These are phyloP conservation scores for Lethrus apterus DNA, from an alignment of 1,140 invertebrate genomes.

Conservation along the genomic window DNA sequence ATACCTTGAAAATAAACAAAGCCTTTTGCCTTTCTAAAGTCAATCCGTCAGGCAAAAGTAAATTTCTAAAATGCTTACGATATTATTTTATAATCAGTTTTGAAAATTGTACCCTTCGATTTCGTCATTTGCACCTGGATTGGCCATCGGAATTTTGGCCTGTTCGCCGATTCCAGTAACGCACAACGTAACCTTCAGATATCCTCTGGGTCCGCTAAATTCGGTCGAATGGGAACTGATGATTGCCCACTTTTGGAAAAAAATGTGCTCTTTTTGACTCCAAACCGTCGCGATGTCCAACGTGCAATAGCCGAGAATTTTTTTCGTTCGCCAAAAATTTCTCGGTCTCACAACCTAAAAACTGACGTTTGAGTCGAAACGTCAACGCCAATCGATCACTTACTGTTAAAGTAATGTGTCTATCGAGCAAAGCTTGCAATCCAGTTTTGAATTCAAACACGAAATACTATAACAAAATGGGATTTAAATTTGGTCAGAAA, in stretches of 20 bases:
- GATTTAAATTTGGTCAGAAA: background rate
- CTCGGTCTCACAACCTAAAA: slow-evolving; percentile 32
- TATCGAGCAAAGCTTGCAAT: slow-evolving; percentile 41
- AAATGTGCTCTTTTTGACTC: slow-evolving; percentile 65
- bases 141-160: slow-evolving; percentile 51
- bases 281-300: slow-evolving; percentile 65
- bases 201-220: slow-evolving; percentile 56
- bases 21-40: slow-evolving; percentile 53
- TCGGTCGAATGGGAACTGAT: slow-evolving; percentile 57
- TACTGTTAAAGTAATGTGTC: slow-evolving; percentile 43
- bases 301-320: slow-evolving; percentile 56
- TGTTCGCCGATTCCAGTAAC: slow-evolving; percentile 61
- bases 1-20: slow-evolving; percentile 56
- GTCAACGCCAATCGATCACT: slow-evolving; percentile 37
- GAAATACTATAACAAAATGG: slow-evolving; percentile 51
- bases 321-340: slow-evolving; percentile 30
- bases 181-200: slow-evolving; percentile 68
- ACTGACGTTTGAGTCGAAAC: slow-evolving; percentile 7
- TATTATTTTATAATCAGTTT: slow-evolving; percentile 7
- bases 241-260: slow-evolving; percentile 75
- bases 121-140: slow-evolving; percentile 54
- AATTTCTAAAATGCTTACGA: slow-evolving; percentile 50
- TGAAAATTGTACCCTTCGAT: slow-evolving; percentile 59
- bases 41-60: slow-evolving; percentile 59
- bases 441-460: slow-evolving; percentile 57